These are phyloP conservation scores for Coryphaenoides rupestris DNA, from an alignment of 2,113 vertebrate genomes.

Conservation along the genomic window DNA sequence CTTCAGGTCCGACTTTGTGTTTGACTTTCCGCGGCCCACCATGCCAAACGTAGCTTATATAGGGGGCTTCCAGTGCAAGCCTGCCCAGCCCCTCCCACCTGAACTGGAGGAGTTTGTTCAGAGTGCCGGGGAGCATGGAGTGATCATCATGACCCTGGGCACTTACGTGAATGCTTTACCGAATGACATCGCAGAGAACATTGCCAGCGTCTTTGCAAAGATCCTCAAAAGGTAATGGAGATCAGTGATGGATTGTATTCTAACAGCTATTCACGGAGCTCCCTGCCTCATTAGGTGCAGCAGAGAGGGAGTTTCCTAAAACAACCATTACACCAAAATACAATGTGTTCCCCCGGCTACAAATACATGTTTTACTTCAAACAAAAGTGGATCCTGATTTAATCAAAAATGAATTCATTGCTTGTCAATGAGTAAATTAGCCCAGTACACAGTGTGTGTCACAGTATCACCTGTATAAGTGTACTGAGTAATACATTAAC, in stretches of 20 bases:
- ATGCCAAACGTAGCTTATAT: conserved; percentile 69
- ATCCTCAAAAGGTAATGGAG: conserved; percentile 64
- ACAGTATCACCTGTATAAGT: no score
- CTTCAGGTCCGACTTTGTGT: conserved; percentile 67
- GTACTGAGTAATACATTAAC: no score
- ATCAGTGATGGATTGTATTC: neutral
- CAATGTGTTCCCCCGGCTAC: no score
- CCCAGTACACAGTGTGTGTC: no score
- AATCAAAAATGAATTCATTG: no score
- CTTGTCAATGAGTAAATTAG: no score
- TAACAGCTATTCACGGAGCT: neutral
- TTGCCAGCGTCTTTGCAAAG: conserved; percentile 56
- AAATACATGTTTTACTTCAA: no score
- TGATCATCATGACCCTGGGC: conserved; percentile 65
- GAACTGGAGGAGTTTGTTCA: conserved; percentile 66
- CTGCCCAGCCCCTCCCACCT: conserved; percentile 51
- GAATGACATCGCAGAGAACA: conserved; percentile 40
- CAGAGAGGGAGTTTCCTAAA: no score
- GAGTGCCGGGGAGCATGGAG: conserved; percentile 62
- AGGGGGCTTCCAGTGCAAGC: conserved; percentile 67
- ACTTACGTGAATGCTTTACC: conserved; percentile 56
- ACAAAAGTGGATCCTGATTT: no score
- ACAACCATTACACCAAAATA: no score
- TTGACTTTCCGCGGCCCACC: conserved; percentile 69
- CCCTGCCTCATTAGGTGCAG: no score